A percentile compares a stretch with the other conserved stretches of the same genome.
Conservation (phyloP, 1,140 invertebrate species). For the Phymastichus coffea region DNA sequence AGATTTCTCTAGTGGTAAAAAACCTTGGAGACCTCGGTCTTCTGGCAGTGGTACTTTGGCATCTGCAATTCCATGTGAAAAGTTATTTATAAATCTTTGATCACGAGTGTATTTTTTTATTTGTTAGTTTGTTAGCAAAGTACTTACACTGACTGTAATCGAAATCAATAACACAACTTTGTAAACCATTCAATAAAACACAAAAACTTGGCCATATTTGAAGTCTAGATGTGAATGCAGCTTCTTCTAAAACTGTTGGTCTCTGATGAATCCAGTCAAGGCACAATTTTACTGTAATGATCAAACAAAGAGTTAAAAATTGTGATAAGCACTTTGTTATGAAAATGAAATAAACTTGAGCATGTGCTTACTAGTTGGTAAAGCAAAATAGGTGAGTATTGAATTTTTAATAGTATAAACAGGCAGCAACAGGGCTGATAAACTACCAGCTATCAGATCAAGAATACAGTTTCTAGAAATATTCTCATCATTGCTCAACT, state of each 20-base stretch:
- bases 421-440: slow-evolving; percentile 72
- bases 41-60: slow-evolving; percentile 70
- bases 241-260: slow-evolving; percentile 59
- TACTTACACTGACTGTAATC: slow-evolving; percentile 54
- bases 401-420: slow-evolving; percentile 66
- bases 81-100: slow-evolving; percentile 17
- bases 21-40: slow-evolving; percentile 78
- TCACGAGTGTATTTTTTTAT: background rate
- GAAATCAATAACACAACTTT: slow-evolving; percentile 55
- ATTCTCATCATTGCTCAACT: slow-evolving; percentile 60
- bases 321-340: background rate
- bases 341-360: background rate
- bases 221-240: slow-evolving; percentile 65
- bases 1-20: slow-evolving; percentile 68
- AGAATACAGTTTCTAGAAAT: slow-evolving; percentile 61
- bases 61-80: slow-evolving; percentile 60
- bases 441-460: slow-evolving; percentile 66
- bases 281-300: slow-evolving; percentile 68
- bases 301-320: slow-evolving; percentile 1
- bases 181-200: slow-evolving; percentile 70
- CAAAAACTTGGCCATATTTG: slow-evolving; percentile 81
- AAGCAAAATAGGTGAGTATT: slow-evolving; percentile 67
- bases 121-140: background rate
- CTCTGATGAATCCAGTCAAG: slow-evolving; percentile 70
- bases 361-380: slow-evolving; percentile 68